Evolutionary conservation across 2,888 invertebrate species (phyloP).

Genomic region (Sarcophaga subvicina): DNA sequence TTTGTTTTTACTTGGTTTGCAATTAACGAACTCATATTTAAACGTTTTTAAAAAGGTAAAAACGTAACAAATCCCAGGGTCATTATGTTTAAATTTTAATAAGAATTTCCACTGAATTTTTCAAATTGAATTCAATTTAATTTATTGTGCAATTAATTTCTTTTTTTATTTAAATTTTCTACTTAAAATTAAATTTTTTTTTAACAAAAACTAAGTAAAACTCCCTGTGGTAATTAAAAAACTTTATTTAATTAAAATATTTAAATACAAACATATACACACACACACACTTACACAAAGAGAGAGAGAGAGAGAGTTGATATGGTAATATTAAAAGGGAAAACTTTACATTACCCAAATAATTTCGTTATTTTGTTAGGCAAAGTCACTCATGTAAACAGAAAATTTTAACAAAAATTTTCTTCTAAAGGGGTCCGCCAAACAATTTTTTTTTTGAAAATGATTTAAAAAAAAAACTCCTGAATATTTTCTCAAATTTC

Average conservation of each 20-base stretch:
- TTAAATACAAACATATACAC: background rate
- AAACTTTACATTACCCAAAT: slow-evolving; percentile 55
- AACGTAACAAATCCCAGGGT: slow-evolving; percentile 33
- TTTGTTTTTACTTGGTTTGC: too few species aligned
- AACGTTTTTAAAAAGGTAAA: too few species aligned
- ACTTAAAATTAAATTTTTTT: background rate
- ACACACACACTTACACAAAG: background rate
- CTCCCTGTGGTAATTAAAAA: slow-evolving; percentile 55
- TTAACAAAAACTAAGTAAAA: slow-evolving; percentile 22
- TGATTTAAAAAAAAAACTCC: too few species aligned
- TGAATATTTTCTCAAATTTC: too few species aligned
- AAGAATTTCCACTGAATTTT: background rate
- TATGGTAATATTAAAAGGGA: background rate
- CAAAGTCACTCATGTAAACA: slow-evolving; percentile 37
- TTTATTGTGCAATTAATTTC: background rate
- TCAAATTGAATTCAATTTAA: slow-evolving; percentile 7
- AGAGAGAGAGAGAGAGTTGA: too few species aligned
- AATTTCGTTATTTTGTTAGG: slow-evolving; percentile 22
- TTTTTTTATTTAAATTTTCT: slow-evolving; percentile 18
- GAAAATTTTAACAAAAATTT: slow-evolving; percentile 1
- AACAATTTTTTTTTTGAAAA: too few species aligned
- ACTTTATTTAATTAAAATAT: slow-evolving; percentile 62
- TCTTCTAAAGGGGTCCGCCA: too few species aligned
- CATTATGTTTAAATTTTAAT: background rate
- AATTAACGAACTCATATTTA: too few species aligned